phyloP scores from a whole-genome alignment of 2,113 vertebrate species.

The Herpetotheres cachinnans region DNA sequence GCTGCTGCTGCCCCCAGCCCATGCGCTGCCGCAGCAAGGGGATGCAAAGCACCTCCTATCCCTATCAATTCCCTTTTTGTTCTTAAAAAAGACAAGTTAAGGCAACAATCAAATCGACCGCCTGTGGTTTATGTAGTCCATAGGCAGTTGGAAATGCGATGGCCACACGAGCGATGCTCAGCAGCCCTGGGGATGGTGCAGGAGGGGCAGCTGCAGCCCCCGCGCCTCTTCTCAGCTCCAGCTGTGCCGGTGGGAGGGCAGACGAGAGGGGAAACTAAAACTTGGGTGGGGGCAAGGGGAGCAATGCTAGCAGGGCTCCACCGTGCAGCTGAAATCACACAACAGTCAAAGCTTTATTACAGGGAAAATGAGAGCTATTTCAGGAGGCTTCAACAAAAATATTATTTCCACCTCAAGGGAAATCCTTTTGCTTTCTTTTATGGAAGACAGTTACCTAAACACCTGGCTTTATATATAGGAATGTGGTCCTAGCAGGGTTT shows the following conservation, averaged over 20 bases:
- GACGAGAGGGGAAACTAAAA: background rate
- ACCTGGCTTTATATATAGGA: background rate
- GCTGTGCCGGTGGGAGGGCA: background rate
- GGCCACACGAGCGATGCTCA: background rate
- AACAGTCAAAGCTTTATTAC: background rate
- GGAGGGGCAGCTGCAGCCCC: background rate
- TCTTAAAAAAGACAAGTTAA: background rate
- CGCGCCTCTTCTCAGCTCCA: background rate
- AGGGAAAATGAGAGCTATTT: background rate
- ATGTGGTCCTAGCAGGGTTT: background rate
- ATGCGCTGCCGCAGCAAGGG: background rate
- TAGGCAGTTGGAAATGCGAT: rapidly evolving
- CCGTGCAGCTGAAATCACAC: rapidly evolving
- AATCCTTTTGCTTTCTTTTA: background rate
- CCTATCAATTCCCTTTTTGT: too few species aligned
- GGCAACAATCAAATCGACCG: rapidly evolving
- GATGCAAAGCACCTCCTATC: rapidly evolving
- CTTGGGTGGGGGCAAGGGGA: background rate
- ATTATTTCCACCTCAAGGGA: background rate
- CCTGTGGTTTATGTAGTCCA: background rate
- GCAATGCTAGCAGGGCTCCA: background rate
- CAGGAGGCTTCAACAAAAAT: background rate
- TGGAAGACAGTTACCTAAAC: background rate
- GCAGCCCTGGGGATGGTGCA: background rate
- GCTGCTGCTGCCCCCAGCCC: background rate